These are phyloP conservation scores for Lepidotrigona ventralis DNA, from an alignment of 1,140 invertebrate genomes.

Conservation along the genomic window DNA sequence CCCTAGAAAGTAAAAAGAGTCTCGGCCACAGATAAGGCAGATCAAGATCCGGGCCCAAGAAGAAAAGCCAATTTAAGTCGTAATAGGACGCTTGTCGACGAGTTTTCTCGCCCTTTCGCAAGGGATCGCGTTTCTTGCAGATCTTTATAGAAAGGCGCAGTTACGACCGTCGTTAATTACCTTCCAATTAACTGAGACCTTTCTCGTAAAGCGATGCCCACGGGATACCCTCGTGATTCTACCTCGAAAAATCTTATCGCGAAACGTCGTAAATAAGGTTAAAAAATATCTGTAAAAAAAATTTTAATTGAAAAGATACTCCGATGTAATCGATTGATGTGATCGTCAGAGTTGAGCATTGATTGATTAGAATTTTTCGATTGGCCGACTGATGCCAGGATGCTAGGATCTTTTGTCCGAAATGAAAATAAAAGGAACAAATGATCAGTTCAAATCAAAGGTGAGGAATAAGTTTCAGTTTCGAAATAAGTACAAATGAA, in stretches of 20 bases:
- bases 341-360: no score
- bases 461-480: no score
- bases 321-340: no score
- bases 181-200: slow-evolving; percentile 36
- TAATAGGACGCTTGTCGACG: slow-evolving; percentile 22
- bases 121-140: neutral
- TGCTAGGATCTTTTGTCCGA: no score
- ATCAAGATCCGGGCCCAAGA: slow-evolving; percentile 15
- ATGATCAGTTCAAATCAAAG: no score
- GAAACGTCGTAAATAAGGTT: neutral
- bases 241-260: neutral
- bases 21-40: slow-evolving; percentile 18
- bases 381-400: no score
- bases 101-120: slow-evolving; percentile 17
- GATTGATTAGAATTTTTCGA: no score
- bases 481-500: no score
- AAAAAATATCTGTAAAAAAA: neutral
- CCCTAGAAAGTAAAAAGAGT: neutral
- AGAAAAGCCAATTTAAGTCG: slow-evolving; percentile 48
- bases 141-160: slow-evolving; percentile 31
- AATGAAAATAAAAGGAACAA: no score
- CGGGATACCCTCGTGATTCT: neutral
- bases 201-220: neutral
- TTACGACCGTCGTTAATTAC: slow-evolving; percentile 41
- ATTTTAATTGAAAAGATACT: no score